These are phyloP conservation scores for fruit fly (Drosophila melanogaster) DNA, from an alignment of 1,140 invertebrate species.

Conservation along the genomic window DNA sequence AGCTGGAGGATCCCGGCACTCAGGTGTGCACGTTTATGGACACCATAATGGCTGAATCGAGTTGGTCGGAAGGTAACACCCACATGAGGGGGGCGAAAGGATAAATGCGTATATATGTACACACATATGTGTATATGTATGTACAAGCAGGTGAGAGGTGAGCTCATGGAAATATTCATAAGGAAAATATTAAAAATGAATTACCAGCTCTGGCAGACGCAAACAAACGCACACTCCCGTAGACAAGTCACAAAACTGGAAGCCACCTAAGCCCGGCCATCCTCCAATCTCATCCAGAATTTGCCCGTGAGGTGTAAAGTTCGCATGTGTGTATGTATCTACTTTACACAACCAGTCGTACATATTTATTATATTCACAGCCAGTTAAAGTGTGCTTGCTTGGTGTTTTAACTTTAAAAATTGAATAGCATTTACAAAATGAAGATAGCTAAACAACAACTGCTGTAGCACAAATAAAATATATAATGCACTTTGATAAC, in stretches of 20 bases:
- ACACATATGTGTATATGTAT: no score
- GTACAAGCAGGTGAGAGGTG: slow-evolving; percentile 29
- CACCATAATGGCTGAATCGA: slow-evolving; percentile 63
- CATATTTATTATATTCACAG: slow-evolving; percentile 4
- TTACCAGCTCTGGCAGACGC: slow-evolving; percentile 48
- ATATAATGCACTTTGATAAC: no score
- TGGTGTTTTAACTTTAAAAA: background rate
- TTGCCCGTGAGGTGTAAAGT: slow-evolving; percentile 4
- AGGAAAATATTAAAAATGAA: slow-evolving; percentile 76
- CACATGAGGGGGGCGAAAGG: slow-evolving; percentile 9
- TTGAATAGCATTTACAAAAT: background rate
- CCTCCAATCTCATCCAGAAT: background rate
- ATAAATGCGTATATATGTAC: slow-evolving; percentile 2
- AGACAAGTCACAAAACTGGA: slow-evolving; percentile 10
- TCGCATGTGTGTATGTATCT: background rate
- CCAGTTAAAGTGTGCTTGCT: background rate
- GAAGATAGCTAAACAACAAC: no score
- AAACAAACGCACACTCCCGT: slow-evolving; percentile 8
- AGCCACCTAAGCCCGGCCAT: background rate
- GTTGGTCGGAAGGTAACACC: slow-evolving; percentile 63
- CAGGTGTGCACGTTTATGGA: slow-evolving; percentile 25
- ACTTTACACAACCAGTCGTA: no score
- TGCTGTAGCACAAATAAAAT: no score
- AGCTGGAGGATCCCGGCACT: slow-evolving; percentile 20
- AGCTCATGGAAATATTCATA: slow-evolving; percentile 64